Evolutionary conservation across 2,888 invertebrate species (phyloP).

Genomic region (Ligdia adustata): DNA sequence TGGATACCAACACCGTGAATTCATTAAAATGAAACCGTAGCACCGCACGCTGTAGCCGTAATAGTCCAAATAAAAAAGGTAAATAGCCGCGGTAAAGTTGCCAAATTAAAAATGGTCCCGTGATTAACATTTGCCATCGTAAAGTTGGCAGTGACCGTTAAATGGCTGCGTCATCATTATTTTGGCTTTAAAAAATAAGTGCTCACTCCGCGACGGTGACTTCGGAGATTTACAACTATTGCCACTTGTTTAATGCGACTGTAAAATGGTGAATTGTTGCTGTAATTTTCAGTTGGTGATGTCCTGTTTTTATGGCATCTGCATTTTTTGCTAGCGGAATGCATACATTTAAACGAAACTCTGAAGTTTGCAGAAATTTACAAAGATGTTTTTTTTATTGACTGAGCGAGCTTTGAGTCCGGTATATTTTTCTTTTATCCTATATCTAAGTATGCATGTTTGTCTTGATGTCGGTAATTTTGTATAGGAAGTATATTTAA

Average conservation of each 20-base stretch:
- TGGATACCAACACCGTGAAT: constrained; percentile 8
- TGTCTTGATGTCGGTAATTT: no score
- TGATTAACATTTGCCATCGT: constrained; percentile 34
- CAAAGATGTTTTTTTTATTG: no score
- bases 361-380: no score
- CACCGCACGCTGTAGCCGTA: constrained; percentile 19
- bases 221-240: constrained; percentile 44
- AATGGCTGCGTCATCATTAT: constrained; percentile 30
- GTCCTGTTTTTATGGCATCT: no score
- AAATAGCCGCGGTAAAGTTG: constrained; percentile 29
- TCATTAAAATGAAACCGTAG: constrained; percentile 30
- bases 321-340: no score
- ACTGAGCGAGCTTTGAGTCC: no score
- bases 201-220: constrained; percentile 26
- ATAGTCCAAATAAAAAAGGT: constrained; percentile 33
- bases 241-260: constrained; percentile 40
- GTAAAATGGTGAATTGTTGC: constrained; percentile 39
- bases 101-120: constrained; percentile 31
- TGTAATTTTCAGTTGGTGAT: constrained; percentile 1
- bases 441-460: no score
- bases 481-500: no score
- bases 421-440: no score
- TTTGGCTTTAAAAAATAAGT: constrained; percentile 34
- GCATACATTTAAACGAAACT: no score
- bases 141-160: constrained; percentile 20